Base-by-base conservation (phyloP, 2,113 vertebrate genomes). In the Emberiza fucata region DNA sequence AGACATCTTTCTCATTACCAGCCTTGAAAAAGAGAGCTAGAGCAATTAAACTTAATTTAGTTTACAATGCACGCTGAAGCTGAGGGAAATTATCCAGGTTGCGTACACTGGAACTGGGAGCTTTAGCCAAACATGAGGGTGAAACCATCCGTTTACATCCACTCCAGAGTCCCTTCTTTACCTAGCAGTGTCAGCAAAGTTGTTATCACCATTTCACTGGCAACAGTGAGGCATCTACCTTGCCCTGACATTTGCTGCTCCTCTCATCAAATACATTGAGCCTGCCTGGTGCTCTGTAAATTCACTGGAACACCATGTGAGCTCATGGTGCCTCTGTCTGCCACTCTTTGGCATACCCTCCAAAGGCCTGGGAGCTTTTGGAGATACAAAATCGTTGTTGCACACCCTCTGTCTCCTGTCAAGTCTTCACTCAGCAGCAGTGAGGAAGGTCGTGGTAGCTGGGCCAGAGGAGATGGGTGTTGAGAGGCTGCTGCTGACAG, bases 401-500 rank as follows among this genome's bases (percentile, higher is more conserved):
- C 1, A 1, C 28, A 39, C 68, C n/a, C 23, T 65, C 29, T 28
- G 7, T 45, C 50, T 87, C 66, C 33, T 61, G 45, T 14, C 3
- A 14, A 80, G 27, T 4, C 78, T 76, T 95, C 89, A 95, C 63
- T 91, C 84, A 88, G 31, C 48, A 16, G 25, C 39, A 2, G 2
- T 31, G 40, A 84, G 25, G 69, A 94, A 81, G 56, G 45, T 45
- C 0, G 0, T 3, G 6, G 29, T 17, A 16, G 39, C 50, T 23
- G 27, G 25, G 37, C 19, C 45, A 53, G 35, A 3, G 2, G 50
- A 64, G 48, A 59, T 23, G 33, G 8, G 29, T 4, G 7, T 37
- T 85, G 70, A 91, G 63, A 89, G 35, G 19, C 18, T 69, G 65
- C 37, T 87, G 69, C 70, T 96, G 95, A 94, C 48, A 92, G 92